Base-by-base conservation (phyloP, 2,888 invertebrate genomes). In the Dynastes grantii region DNA sequence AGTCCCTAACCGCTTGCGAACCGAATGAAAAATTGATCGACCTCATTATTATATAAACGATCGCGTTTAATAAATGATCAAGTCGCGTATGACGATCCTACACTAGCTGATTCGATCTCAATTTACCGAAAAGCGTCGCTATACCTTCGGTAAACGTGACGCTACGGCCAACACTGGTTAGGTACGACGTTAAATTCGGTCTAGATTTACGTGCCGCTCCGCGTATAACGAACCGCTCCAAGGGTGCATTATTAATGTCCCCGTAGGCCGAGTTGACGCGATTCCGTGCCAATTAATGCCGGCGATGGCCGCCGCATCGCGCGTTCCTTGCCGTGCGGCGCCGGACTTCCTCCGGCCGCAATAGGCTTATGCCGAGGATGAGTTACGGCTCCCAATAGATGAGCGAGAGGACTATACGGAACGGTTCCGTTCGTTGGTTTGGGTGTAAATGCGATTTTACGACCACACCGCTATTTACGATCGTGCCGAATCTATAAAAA, bases 221-320 rank as follows among this genome's bases (percentile, higher is more conserved):
- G 45, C 11, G 45, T 86, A 86, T 86, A 86, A 86, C 86, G 84
- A 85, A 86, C 32, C 84, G 84, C 86, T 85, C 85, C 73, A 75
- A 84, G 85, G 87, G 84, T 87, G 86, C 87, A 87, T 88, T 88
- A 88, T 87, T 87, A 87, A 88, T 87, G 87, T 85, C 86, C 87
- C 87, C 81, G 82, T 81, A 83, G 87, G 85, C 84, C 84, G 83
- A 85, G 86, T 87, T 87, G 87, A 87, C 87, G 87, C 87, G 87
- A 87, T 87, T 86, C 86, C 83, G 84, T 86, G 87, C 87, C 88
- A 88, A 88, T 88, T 87, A 87, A 87, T 87, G 87, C 85, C 85
- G 85, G 84, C 83, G 83, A 84, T 58, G 16, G 45, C 84, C 82
- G 82, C 80, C 53, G 53, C 32, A 58, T 13, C 27, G 73, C 40